Evolutionary conservation across 2,113 vertebrate genomes (phyloP).

Genomic region (Vulpes vulpes): DNA sequence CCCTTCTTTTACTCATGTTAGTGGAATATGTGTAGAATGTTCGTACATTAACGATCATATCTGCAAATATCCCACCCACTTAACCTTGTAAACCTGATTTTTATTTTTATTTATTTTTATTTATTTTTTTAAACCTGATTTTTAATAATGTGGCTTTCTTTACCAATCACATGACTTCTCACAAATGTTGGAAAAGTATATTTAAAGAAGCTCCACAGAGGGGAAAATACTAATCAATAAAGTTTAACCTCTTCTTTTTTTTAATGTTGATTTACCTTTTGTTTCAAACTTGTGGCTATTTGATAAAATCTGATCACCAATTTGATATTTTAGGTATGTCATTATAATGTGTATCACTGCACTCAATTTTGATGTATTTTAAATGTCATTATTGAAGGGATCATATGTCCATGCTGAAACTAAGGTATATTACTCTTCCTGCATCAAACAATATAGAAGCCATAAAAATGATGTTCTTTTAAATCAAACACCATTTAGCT

Average conservation of each 20-base stretch:
- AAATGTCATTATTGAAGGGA: constrained; percentile 73
- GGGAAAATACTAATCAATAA: constrained; percentile 60
- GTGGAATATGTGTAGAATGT: too few species aligned
- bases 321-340: neutral
- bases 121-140: neutral
- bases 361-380: constrained; percentile 61
- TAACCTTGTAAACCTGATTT: neutral
- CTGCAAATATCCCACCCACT: neutral
- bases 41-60: neutral
- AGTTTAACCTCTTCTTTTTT: constrained; percentile 42
- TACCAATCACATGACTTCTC: constrained; percentile 13
- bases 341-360: constrained; percentile 37
- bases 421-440: neutral
- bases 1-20: neutral
- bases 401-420: neutral
- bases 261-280: constrained; percentile 63
- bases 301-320: constrained; percentile 51
- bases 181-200: neutral
- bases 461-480: constrained; percentile 6
- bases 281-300: constrained; percentile 68
- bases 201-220: neutral
- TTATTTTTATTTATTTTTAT: neutral
- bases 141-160: neutral
- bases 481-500: constrained; percentile 30
- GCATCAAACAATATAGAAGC: neutral